Base-by-base conservation (phyloP, 2,888 invertebrate genomes). In the Autographa gamma region DNA sequence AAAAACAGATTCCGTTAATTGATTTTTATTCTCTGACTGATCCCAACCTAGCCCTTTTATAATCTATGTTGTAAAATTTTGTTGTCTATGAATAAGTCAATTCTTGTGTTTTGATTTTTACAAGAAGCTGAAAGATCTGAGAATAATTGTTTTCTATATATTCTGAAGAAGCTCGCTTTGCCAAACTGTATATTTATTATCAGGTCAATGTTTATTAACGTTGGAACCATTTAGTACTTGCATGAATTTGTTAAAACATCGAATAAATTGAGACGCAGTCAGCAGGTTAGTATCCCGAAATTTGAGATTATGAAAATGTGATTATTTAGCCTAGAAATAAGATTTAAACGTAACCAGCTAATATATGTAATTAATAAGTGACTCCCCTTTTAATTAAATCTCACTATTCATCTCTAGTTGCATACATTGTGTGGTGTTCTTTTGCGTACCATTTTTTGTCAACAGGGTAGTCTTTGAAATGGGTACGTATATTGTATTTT, bases 101-200 rank as follows among this genome's bases (percentile, higher is more conserved):
- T 43, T n/a, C 48, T 48, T 48, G n/a, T 43, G 43, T 48, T 48
- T 48, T 48, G 48, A 48, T 48, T 48, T 43, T 48, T 48, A 48
- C n/a, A n/a, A 48, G 48, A 48, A 48, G n/a, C 48, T 48, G 4
- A 48, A n/a, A 48, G 2, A 48, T 48, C 4, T 6, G 16, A 14
- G 11, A 41, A 13, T 13, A 5, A n/a, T 16, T 48, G 3, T 48
- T n/a, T n/a, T 48, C 2, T 48, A 48, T 7, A n/a, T 48, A 1
- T n/a, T n/a, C 48, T 48, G 16, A n/a, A 48, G 6, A 48, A n/a
- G n/a, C 48, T 48, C 6, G 48, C 7, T n/a, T 48, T n/a, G n/a
- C 0, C 6, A 48, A n/a, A 48, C 48, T 7, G 48, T 48, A n/a
- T 48, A n/a, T 43, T n/a, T 48, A 6, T 48, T n/a, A 48, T 48